Base-by-base conservation (phyloP, 2,113 vertebrate genomes). In the Apus apus region DNA sequence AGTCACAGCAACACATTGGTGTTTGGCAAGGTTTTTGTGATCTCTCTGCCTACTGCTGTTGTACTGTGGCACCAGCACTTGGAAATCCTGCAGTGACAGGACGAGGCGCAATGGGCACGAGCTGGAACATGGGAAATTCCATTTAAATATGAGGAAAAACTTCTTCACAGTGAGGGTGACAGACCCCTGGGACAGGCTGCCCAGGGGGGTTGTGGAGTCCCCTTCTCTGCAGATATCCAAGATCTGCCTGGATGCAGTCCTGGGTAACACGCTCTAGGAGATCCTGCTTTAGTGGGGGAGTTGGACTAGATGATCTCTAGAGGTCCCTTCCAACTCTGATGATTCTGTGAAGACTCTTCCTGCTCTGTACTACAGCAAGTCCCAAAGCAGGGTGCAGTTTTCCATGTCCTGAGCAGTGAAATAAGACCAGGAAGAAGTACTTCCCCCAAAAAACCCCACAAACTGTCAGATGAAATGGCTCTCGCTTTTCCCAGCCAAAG, bases 1-100 rank as follows among this genome's bases (percentile, higher is more conserved):
- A 73, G 40, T 38, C 27, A 43, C 50, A 85, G 21, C 25, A 85
- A 9, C 30, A 43, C 21, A 21, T 76, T 57, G 46, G 21, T 21
- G 9, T 54, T 85, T 51, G 34, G 34, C 53, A 48, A 50, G 6
- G 7, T 26, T 61, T 92, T n/a, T 74, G 22, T 70, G 50, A 1
- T 78, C 30, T 89, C 15, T 60, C 0, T 53, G 46, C 32, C 27
- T 36, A 5, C 50, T 4, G 3, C 8, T 5, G 2, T 19, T 38
- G 22, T 20, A 66, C 13, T 0, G 0, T 1, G 2, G 26, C 73
- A 27, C 16, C 60, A 43, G 10, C 1, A 7, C 27, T 46, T 5
- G 6, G 53, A 74, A 72, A 34, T 46, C 23, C 38, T 46, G 6
- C 3, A 13, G 54, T 43, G 40, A 43, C 40, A 14, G 40, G 40